Conservation (phyloP, 2,797 vertebrate species). For the Lacerta agilis region DNA sequence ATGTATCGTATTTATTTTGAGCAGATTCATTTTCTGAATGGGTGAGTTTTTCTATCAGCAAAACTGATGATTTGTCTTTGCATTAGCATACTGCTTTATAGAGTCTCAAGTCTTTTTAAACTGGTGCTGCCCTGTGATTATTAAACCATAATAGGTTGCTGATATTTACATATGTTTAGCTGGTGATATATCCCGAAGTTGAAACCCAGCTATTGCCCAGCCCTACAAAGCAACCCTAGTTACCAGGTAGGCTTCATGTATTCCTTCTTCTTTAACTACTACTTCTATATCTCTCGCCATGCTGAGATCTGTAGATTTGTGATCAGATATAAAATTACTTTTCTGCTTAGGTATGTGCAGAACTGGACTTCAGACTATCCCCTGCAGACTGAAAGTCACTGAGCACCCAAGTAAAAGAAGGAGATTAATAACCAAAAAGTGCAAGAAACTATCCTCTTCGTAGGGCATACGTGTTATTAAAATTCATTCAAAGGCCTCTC, state of each 20-base stretch:
- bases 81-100: not conserved
- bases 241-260: not conserved
- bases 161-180: not conserved
- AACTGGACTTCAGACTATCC: not conserved
- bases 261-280: not conserved
- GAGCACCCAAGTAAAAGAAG: slow-evolving; percentile 16
- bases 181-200: too few species aligned
- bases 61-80: not conserved
- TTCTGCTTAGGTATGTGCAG: not conserved
- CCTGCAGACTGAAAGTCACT: not conserved
- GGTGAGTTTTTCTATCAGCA: not conserved
- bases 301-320: not conserved
- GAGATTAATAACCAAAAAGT: slow-evolving; percentile 25
- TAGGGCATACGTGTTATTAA: slow-evolving; percentile 39
- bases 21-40: not conserved
- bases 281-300: not conserved
- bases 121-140: not conserved
- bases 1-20: not conserved
- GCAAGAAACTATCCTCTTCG: slow-evolving; percentile 7
- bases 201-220: too few species aligned
- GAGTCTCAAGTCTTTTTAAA: not conserved
- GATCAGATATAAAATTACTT: not conserved
- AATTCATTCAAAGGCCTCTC: slow-evolving; percentile 40
- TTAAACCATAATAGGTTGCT: not conserved
- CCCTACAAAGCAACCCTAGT: not conserved